A percentile compares a stretch with the other conserved stretches of the same genome.
Conservation (phyloP, 2,113 vertebrate genomes). For the Dasyurus viverrinus region DNA sequence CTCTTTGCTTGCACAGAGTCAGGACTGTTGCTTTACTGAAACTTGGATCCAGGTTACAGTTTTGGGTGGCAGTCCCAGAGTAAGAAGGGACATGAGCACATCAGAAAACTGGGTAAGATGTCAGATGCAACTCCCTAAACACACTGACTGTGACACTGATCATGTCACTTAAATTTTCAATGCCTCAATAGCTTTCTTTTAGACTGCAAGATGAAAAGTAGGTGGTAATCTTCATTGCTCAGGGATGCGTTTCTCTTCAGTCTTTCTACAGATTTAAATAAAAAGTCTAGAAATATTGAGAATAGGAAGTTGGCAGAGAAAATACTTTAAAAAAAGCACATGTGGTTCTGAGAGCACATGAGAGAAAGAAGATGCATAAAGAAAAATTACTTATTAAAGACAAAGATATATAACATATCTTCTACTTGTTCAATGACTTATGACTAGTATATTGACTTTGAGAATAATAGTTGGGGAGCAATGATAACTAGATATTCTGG, state of each 20-base stretch:
- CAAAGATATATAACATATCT: not conserved
- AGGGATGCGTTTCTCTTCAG: not conserved
- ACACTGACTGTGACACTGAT: not conserved
- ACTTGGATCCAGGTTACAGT: no score
- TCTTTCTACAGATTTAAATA: not conserved
- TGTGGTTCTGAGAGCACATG: not conserved
- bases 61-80: no score
- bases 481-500: not conserved
- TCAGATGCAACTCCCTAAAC: not conserved
- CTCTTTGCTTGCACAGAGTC: no score
- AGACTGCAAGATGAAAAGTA: not conserved
- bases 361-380: no score
- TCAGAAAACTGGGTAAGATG: no score
- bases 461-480: not conserved
- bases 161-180: not conserved
- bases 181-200: not conserved
- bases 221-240: not conserved
- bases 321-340: conserved; percentile 6
- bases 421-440: not conserved
- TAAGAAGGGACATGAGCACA: no score
- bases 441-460: not conserved
- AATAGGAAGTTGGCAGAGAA: no score
- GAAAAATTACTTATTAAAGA: no score
- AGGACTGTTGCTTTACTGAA: no score
- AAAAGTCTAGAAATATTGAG: not conserved